Evolutionary conservation across 2,888 invertebrate species (phyloP), one percentile per base, ranked within the genome.

Genomic region (Drosophila antonietae): DNA sequence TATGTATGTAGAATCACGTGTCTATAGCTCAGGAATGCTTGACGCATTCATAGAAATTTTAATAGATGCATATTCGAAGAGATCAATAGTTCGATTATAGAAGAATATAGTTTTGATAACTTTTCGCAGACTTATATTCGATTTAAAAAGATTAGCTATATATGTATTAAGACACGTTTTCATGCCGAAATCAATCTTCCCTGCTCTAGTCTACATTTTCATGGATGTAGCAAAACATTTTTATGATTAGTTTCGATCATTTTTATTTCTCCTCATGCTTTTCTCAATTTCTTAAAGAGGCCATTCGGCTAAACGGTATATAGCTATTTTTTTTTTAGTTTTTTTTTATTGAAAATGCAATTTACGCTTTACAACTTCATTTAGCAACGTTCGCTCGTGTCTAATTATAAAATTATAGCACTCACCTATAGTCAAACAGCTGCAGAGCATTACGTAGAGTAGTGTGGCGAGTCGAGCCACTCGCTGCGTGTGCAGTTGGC

Each of bases 341-440:
- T 28, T 3, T n/a, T 23, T 39, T 41, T 41, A 55, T 64, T 68
- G 62, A 23, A 67, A 43, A 46, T 55, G 43, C 70, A 65, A 73
- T 73, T 73, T 70, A 41, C 55, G 66, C 46, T 49, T 66, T 57
- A 59, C 23, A 75, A 75, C 76, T 76, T 76, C 59, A 71, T 65
- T 71, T 64, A 10, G n/a, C 46, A 31, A 23, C 49, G 58, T 49
- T 49, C 49, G 62, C 55, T 72, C 76, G 76, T 72, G 76, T 72
- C 76, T 76, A 76, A 76, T 76, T 76, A 76, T 76, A 76, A 72
- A 75, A 55, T 55, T 41, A 39, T 28, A 23, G 39, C 53, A 84
- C 84, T 84, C 62, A 84, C 84, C 84, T 80, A 84, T 70, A 75
- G 84, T 78, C 63, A 82, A 84, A 64, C 87, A 78, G 80, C 84